A percentile compares a stretch with the other conserved stretches of the same genome.
These are phyloP conservation scores for Alexandromys fortis DNA, from an alignment of 2,113 vertebrate species.

Conservation along the genomic window DNA sequence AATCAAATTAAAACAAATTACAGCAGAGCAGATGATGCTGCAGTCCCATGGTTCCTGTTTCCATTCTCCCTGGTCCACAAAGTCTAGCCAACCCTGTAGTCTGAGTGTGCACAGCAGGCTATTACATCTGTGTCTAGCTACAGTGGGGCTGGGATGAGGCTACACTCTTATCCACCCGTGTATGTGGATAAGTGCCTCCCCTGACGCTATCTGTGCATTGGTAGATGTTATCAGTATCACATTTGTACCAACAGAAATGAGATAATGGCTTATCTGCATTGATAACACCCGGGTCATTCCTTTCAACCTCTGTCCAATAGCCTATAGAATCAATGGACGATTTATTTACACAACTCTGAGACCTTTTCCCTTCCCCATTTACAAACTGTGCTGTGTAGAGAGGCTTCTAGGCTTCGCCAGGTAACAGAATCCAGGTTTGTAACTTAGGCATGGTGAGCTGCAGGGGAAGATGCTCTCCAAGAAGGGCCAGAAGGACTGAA, in stretches of 20 bases:
- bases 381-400: not conserved
- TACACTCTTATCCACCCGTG: not conserved
- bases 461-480: not conserved
- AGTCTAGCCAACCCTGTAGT: not conserved
- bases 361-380: not conserved
- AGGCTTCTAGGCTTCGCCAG: not conserved
- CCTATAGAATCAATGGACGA: not conserved
- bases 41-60: too few species aligned
- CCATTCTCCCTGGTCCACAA: not conserved
- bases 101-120: not conserved
- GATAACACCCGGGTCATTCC: not conserved
- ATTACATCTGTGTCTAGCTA: too few species aligned
- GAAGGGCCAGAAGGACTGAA: not conserved
- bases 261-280: not conserved
- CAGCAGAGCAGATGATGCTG: not conserved
- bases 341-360: not conserved
- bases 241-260: not conserved
- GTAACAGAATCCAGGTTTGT: too few species aligned
- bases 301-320: not conserved
- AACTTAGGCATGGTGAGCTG: not conserved
- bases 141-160: not conserved
- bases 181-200: not conserved
- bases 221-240: not conserved
- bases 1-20: not conserved
- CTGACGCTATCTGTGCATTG: not conserved